Percentiles rank a stretch among this genome's conserved stretches.
phyloP scores from a whole-genome alignment of 2,888 invertebrate genomes.

The Octonoba sinensis region DNA sequence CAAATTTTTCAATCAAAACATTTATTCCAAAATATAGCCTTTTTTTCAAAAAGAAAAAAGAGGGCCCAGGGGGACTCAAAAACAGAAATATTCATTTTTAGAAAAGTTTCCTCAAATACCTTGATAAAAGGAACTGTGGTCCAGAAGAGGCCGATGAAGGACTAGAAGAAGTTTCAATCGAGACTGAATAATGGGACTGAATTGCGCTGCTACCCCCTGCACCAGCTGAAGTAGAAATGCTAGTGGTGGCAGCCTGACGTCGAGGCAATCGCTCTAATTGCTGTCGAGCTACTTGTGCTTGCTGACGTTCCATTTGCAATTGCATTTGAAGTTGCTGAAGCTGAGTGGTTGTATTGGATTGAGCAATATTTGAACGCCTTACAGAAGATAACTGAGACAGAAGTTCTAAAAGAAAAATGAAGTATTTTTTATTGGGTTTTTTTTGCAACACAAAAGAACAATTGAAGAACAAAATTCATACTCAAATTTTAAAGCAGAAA shows the following conservation, averaged over 20 bases:
- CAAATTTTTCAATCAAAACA: too few relatives aligned
- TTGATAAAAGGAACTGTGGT: constrained; percentile 64
- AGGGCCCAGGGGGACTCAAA: too few relatives aligned
- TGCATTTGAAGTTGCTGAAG: constrained; percentile 96
- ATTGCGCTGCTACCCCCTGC: constrained; percentile 49
- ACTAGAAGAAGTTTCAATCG: constrained; percentile 56
- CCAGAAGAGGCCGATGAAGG: constrained; percentile 62
- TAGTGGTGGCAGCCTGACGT: constrained; percentile 71
- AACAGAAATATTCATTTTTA: too few relatives aligned
- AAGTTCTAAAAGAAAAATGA: constrained; percentile 76
- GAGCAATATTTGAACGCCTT: constrained; percentile 75
- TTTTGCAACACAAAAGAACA: background rate
- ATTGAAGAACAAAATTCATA: background rate
- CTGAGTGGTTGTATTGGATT: constrained; percentile 66
- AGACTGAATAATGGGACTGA: constrained; percentile 55
- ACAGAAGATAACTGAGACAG: constrained; percentile 95
- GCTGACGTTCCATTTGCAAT: constrained; percentile 89
- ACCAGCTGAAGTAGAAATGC: constrained; percentile 45
- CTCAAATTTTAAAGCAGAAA: background rate
- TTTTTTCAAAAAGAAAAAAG: too few relatives aligned
- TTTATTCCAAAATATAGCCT: too few relatives aligned
- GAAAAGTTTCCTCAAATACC: constrained; percentile 14
- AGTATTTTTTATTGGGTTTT: background rate
- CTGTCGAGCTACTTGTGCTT: constrained; percentile 87
- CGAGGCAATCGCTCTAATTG: constrained; percentile 90